Base-by-base conservation (phyloP, 2,113 vertebrate genomes). In the Thamnaconus septentrionalis region DNA sequence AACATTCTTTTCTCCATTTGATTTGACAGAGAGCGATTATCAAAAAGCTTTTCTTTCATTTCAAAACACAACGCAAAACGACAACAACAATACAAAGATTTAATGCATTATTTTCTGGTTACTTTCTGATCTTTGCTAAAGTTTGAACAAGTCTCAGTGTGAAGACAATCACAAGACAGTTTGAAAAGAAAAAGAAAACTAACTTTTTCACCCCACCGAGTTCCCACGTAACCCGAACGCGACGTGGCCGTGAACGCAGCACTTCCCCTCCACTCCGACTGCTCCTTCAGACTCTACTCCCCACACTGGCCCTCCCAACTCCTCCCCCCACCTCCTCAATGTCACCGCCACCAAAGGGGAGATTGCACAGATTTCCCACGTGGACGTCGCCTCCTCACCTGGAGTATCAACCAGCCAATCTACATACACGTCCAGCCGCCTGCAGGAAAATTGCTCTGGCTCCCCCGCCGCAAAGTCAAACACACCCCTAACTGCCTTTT, bases 371-470 rank as follows among this genome's bases (percentile, higher is more conserved):
- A 87, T 90, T 88, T 90, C 87, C 88, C 88, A 66, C 88, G 86
- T 86, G 85, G 87, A 87, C 82, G 88, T 87, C 80, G 87, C 82
- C 83, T 89, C 81, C 83, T 84, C 85, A 90, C 87, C 88, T 88
- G 85, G 84, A 86, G 80, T 84, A 82, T 87, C 84, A 82, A 71
- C 79, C 78, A 31, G 18, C 78, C 86, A 80, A 87, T 90, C 86
- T 90, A 87, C 85, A 87, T 88, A 87, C 82, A 75, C 85, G 78
- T 77, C 78, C 83, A 82, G 18, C 75, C 83, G 85, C 86, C 88
- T 88, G 79, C 64, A 86, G 84, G 80, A 87, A 31, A 86, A 87
- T 83, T 84, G 89, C 86, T 86, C 81, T 83, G 18, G 18, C 18
- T 31, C 18, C 18, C 18, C 18, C 79, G 53, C 87, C 73, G 87